Evolutionary conservation across 2,797 vertebrate species (phyloP).

Genomic region (Mormyrus hasselquistii): DNA sequence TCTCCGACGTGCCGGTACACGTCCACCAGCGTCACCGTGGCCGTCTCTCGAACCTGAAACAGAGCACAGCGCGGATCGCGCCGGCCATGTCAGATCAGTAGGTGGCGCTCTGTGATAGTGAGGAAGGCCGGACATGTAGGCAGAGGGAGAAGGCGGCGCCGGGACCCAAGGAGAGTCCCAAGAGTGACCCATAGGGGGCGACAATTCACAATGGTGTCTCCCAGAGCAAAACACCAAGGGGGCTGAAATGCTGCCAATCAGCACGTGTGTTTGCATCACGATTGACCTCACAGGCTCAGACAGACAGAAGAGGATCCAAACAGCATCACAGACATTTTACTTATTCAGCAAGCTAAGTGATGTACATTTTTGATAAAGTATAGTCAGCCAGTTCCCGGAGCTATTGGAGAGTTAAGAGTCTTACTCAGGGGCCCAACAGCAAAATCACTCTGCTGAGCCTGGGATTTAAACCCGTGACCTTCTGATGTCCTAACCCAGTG

Average conservation of each 20-base stretch:
- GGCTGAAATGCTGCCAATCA: background rate
- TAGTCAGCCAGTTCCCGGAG: background rate
- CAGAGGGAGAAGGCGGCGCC: background rate
- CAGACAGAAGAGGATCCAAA: background rate
- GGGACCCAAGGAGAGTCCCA: background rate
- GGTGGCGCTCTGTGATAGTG: background rate
- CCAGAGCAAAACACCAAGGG: background rate
- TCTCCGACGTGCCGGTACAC: conserved; percentile 89
- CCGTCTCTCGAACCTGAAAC: conserved; percentile 81
- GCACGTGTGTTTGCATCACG: background rate
- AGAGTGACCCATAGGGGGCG: background rate
- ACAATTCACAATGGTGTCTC: background rate
- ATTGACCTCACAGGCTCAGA: background rate
- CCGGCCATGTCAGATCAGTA: background rate
- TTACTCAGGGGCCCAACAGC: background rate
- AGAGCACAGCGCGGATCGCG: background rate
- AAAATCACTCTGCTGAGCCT: background rate
- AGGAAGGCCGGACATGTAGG: background rate
- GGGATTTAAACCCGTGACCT: background rate
- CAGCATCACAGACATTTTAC: background rate
- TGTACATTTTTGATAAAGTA: background rate
- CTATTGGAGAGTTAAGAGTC: background rate
- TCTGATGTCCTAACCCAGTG: background rate
- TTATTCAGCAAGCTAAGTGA: background rate
- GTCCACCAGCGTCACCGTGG: conserved; percentile 76